Conservation (phyloP, 2,113 vertebrate species). For the Motacilla alba region DNA sequence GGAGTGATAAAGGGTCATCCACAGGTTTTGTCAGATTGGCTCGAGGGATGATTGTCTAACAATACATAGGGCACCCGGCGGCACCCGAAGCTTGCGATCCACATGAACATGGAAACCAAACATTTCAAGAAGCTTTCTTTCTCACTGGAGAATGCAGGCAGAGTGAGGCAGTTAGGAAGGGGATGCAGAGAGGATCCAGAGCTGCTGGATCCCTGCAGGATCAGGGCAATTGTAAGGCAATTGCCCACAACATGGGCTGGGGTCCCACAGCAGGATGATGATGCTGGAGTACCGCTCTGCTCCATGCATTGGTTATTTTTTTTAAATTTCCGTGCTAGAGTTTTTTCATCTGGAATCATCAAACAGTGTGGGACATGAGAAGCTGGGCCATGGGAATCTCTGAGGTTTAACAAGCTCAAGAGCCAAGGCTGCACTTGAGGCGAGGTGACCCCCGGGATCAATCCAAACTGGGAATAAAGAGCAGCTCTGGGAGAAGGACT, state of each 20-base stretch:
- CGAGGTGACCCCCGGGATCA: rapidly evolving
- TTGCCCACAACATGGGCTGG: too few species aligned
- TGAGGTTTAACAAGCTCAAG: too few species aligned
- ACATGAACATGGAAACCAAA: rapidly evolving
- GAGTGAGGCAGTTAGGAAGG: background rate
- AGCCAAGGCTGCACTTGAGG: too few species aligned
- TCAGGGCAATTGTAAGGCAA: too few species aligned
- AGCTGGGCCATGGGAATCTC: background rate
- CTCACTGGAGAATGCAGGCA: rapidly evolving
- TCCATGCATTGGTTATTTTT: too few species aligned
- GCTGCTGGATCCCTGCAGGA: too few species aligned
- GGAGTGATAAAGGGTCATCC: rapidly evolving
- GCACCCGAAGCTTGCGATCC: background rate
- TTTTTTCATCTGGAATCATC: background rate
- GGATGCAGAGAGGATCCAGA: background rate
- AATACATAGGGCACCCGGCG: background rate
- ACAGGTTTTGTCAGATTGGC: background rate
- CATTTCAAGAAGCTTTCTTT: background rate
- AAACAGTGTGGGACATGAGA: rapidly evolving
- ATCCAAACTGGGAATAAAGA: background rate
- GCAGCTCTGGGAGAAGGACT: background rate
- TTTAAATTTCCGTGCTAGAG: too few species aligned
- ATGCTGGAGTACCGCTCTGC: background rate
- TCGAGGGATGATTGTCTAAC: background rate
- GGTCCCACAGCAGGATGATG: rapidly evolving